These are phyloP conservation scores for Oreonectes daqikongensis DNA, from an alignment of 2,797 vertebrate genomes.

Conservation along the genomic window DNA sequence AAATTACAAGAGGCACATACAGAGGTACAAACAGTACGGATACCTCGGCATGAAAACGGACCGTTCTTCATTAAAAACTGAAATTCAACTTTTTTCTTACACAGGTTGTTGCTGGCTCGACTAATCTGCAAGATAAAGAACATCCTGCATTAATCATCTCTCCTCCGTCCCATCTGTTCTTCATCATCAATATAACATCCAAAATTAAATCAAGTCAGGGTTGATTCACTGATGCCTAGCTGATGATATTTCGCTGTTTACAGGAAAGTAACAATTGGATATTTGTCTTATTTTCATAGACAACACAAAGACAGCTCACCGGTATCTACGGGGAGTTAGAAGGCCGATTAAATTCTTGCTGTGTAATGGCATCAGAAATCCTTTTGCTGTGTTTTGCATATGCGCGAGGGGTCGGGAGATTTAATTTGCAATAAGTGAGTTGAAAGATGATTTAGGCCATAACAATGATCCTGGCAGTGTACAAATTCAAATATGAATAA, in stretches of 20 bases:
- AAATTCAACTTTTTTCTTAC: not conserved
- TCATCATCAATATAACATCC: slow-evolving; percentile 12
- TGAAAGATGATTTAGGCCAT: not conserved
- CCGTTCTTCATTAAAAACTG: not conserved
- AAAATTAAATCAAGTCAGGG: slow-evolving; percentile 9
- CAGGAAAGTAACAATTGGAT: slow-evolving; percentile 6
- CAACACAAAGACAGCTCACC: slow-evolving; percentile 8
- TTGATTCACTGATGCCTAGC: slow-evolving; percentile 3
- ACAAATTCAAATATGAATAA: slow-evolving; percentile 1
- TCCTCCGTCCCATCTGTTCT: slow-evolving; percentile 23
- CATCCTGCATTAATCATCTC: slow-evolving; percentile 26
- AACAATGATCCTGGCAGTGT: not conserved
- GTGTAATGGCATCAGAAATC: slow-evolving; percentile 39
- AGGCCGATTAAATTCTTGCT: slow-evolving; percentile 39
- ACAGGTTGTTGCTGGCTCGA: not conserved
- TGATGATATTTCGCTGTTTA: slow-evolving; percentile 27
- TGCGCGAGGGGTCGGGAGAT: not conserved
- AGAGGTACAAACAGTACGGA: not conserved
- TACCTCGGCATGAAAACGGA: not conserved
- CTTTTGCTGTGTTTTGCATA: slow-evolving; percentile 9
- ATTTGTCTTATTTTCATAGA: slow-evolving; percentile 1
- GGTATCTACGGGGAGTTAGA: slow-evolving; percentile 25
- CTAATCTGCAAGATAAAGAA: slow-evolving; percentile 23
- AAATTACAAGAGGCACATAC: not conserved
- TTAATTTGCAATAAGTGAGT: slow-evolving; percentile 13